Evolutionary conservation across 2,888 invertebrate genomes (phyloP).

Genomic region (Marasmarcha lunaedactyla): DNA sequence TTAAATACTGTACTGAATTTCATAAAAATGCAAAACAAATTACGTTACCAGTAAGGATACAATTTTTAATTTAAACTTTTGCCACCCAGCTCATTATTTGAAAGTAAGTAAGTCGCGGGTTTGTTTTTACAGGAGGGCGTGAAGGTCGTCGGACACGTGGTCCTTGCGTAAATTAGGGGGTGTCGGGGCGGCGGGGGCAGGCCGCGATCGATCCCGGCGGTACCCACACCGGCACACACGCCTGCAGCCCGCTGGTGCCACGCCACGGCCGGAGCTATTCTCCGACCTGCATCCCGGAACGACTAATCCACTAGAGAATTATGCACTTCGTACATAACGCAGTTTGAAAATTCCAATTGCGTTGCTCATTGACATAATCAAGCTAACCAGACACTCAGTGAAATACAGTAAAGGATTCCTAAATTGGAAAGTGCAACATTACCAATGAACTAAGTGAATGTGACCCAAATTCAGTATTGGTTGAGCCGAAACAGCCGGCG

Average conservation of each 20-base stretch:
- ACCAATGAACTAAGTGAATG: background rate
- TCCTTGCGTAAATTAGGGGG: slow-evolving; percentile 33
- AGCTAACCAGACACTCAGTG: too few relatives aligned
- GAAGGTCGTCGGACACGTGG: slow-evolving; percentile 45
- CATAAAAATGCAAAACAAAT: too few relatives aligned
- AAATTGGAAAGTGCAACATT: background rate
- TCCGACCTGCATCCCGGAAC: too few relatives aligned
- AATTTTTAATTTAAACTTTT: too few relatives aligned
- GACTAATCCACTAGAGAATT: too few relatives aligned
- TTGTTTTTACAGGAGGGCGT: slow-evolving; percentile 15
- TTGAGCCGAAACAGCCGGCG: background rate
- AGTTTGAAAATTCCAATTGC: too few relatives aligned
- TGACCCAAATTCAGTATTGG: background rate
- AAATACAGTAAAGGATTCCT: background rate
- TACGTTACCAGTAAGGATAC: too few relatives aligned
- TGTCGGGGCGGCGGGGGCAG: slow-evolving; percentile 25
- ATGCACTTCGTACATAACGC: too few relatives aligned
- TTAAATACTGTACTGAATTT: too few relatives aligned
- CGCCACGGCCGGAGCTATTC: slow-evolving; percentile 1
- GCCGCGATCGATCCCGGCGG: slow-evolving; percentile 25
- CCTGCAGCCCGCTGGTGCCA: slow-evolving; percentile 7
- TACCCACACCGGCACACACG: background rate
- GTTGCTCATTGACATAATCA: too few relatives aligned
- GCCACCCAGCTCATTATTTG: too few relatives aligned
- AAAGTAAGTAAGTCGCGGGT: too few relatives aligned